Percentiles rank a stretch among this genome's conserved stretches.
phyloP scores from a whole-genome alignment of 2,113 vertebrate species.

The Pseudonaja textilis region DNA sequence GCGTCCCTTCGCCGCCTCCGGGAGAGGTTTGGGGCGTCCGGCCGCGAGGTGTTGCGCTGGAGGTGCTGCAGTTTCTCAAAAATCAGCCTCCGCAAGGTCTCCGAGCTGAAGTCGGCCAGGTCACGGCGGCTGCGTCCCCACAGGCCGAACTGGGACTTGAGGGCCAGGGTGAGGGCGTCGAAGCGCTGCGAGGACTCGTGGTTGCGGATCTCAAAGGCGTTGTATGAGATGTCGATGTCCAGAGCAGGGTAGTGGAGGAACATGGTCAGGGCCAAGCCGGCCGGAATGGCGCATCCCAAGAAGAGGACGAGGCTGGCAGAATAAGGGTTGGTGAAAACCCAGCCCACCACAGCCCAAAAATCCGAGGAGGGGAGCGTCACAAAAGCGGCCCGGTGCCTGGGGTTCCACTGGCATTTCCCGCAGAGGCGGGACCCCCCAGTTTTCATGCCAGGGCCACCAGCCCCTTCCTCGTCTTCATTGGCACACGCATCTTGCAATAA shows the following conservation, averaged over 20 bases:
- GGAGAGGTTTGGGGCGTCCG: accelerated
- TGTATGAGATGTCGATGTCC: constrained; percentile 98
- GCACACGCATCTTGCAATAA: constrained; percentile 81
- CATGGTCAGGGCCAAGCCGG: constrained; percentile 84
- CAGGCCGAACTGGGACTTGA: constrained; percentile 91
- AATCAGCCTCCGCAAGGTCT: constrained; percentile 81
- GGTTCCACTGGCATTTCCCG: constrained; percentile 62
- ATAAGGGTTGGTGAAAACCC: constrained; percentile 87
- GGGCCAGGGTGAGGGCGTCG: constrained; percentile 86
- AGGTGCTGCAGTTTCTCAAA: constrained; percentile 77
- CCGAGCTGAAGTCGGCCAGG: constrained; percentile 78
- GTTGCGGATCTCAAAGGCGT: constrained; percentile 95
- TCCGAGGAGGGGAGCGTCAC: constrained; percentile 48
- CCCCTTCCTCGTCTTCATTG: constrained; percentile 72
- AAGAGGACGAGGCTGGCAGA: constrained; percentile 81
- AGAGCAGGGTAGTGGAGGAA: constrained; percentile 89
- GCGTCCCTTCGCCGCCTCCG: constrained; percentile 29
- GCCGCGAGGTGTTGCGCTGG: constrained; percentile 53
- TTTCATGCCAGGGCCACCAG: constrained; percentile 43
- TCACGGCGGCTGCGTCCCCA: constrained; percentile 91
- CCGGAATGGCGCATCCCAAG: constrained; percentile 82
- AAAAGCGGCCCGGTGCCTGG: constrained; percentile 41
- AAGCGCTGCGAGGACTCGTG: constrained; percentile 94
- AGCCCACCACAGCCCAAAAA: constrained; percentile 86
- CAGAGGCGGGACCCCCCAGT: constrained; percentile 49